Conservation (phyloP, 2,113 vertebrate genomes). For the Apteryx owenii region DNA sequence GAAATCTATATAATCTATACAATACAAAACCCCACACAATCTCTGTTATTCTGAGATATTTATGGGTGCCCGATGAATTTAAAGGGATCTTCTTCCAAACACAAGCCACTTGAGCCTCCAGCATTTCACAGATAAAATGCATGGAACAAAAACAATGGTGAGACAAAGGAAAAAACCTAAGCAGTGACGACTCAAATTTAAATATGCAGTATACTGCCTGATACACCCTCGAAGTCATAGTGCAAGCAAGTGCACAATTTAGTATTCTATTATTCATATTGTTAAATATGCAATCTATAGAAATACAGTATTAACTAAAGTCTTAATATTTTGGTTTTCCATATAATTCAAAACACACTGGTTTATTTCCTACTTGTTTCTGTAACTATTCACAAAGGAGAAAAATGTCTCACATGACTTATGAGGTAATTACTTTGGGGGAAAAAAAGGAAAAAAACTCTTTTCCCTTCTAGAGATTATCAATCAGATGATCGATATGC, state of each 20-base stretch:
- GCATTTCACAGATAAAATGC: background rate
- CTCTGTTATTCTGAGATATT: background rate
- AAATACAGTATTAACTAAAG: background rate
- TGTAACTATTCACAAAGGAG: too few species aligned
- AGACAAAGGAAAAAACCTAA: background rate
- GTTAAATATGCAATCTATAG: background rate
- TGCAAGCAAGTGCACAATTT: background rate
- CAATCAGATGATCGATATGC: background rate
- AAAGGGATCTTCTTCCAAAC: background rate
- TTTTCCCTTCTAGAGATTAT: background rate
- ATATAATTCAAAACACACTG: background rate
- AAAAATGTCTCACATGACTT: background rate
- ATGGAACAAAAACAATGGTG: background rate
- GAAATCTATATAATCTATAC: too few species aligned
- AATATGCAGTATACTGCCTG: background rate
- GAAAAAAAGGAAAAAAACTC: background rate
- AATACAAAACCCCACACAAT: too few species aligned
- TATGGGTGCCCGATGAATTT: background rate
- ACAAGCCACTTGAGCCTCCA: background rate
- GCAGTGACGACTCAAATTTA: background rate
- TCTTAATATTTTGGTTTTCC: background rate
- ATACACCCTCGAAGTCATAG: background rate
- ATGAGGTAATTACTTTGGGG: background rate
- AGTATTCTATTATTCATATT: background rate
- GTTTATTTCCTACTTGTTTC: background rate